Base-by-base conservation (phyloP, 2,888 invertebrate genomes). In the Erebia palarica region DNA sequence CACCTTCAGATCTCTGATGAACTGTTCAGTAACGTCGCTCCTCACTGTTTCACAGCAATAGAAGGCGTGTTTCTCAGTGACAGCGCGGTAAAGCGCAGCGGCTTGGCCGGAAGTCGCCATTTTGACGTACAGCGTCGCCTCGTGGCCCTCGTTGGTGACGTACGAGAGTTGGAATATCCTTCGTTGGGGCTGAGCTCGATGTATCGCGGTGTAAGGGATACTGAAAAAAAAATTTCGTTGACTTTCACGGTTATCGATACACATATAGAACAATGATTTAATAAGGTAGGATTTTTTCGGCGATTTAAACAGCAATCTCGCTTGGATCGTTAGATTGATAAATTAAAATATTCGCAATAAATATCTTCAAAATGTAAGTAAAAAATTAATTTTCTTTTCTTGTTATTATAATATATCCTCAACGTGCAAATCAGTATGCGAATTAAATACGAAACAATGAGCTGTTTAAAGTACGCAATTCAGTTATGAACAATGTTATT, bases 31-130 rank as follows among this genome's bases (percentile, higher is more conserved):
- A 67, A 98, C 98, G 72, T 97, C 97, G 75, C 95, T 96, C 60
- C 97, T 94, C 14, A 98, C 98, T 0, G 98, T 98, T 87, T 98
- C 98, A 90, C 98, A 98, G 86, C 97, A 97, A 90, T 97, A 98
- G 93, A 98, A 98, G 60, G 97, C 97, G 86, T 98, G 97, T 79
- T 97, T 97, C 89, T 98, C 98, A 0, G 98, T 98, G 76, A 98
- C 96, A 36, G 97, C 97, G 65, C 98, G 94, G 87, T 97, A 97
- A 42, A 97, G 89, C 53, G 97, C 97, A 61, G 96, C 96, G 1
- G 98, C 97, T 63, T 96, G 96, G 60, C 96, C 96, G 71, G 96
- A 96, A 60, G 97, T 96, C 79, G 96, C 96, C 89, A 97, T 94
- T 88, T 97, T 97, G 76, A 97, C 95, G 85, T 96, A 96, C 73